Percentiles rank a stretch among this genome's conserved stretches.
phyloP scores from a whole-genome alignment of 2,888 invertebrate species.

The Pseudeuparius sepicola region DNA sequence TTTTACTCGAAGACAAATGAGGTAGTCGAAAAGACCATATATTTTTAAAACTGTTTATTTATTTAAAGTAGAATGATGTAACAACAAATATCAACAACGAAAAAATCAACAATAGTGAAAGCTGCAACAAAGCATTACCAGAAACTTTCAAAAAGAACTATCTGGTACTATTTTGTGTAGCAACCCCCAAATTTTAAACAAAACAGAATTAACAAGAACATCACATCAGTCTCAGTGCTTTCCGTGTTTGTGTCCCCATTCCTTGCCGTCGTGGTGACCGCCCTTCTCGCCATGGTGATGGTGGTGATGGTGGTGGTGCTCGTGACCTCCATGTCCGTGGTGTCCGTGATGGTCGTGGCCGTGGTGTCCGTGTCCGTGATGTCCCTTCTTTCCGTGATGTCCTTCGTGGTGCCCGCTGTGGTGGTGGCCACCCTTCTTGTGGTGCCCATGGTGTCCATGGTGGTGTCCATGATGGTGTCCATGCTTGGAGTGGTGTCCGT shows the following conservation, averaged over 20 bases:
- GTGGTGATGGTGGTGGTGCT: constrained; percentile 63
- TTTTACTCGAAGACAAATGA: no score
- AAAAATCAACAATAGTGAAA: no score
- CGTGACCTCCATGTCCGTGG: constrained; percentile 69
- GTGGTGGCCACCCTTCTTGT: constrained; percentile 70
- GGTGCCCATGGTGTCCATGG: constrained; percentile 63
- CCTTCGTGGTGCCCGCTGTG: constrained; percentile 69
- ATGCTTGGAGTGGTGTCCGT: constrained; percentile 65
- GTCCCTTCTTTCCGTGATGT: constrained; percentile 69
- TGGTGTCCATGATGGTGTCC: constrained; percentile 73
- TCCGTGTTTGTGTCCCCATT: constrained; percentile 48
- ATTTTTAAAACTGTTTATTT: no score
- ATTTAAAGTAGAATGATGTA: no score
- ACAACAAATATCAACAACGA: no score
- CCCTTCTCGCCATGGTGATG: constrained; percentile 70
- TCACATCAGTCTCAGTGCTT: constrained; percentile 14
- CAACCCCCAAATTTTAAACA: no score
- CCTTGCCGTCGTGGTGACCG: constrained; percentile 63
- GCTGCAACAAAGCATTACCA: no score
- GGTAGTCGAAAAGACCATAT: no score
- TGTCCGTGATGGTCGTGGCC: constrained; percentile 73
- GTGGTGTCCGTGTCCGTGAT: constrained; percentile 71
- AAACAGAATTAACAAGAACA: no score
- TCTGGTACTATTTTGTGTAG: no score
- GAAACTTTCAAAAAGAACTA: no score